Conservation (phyloP, 2,113 vertebrate species). For the Rhinopomastus cyanomelas region DNA sequence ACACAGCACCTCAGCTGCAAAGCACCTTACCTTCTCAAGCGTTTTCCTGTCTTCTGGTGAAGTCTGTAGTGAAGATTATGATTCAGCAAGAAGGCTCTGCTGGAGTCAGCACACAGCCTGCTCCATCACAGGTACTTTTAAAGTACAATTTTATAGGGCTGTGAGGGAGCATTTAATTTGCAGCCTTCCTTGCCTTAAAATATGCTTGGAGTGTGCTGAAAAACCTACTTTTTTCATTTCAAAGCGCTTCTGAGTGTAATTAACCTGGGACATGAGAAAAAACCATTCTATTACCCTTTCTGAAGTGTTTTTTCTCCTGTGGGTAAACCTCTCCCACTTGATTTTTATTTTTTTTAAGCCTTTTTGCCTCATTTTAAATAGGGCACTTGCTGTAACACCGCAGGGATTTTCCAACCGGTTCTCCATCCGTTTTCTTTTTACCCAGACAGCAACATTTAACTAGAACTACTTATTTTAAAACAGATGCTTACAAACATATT, state of each 20-base stretch:
- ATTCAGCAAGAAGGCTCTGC: not conserved
- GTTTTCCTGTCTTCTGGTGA: not conserved
- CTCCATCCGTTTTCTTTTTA: conserved; percentile 44
- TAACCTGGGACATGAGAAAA: conserved; percentile 70
- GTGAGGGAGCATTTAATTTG: conserved; percentile 30
- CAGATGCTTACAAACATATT: not conserved
- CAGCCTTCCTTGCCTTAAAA: conserved; percentile 42
- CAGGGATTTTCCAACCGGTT: conserved; percentile 21
- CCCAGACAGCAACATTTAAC: conserved; percentile 14
- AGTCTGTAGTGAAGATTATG: not conserved
- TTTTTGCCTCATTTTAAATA: conserved; percentile 60
- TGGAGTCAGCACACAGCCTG: not conserved
- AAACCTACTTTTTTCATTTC: conserved; percentile 69
- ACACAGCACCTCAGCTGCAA: not conserved
- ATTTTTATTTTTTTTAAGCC: conserved; percentile 23
- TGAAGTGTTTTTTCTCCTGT: conserved; percentile 66
- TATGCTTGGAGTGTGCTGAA: conserved; percentile 56
- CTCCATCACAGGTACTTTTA: not conserved
- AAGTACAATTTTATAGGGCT: conserved; percentile 33
- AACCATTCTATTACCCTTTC: conserved; percentile 69
- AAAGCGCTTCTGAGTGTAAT: conserved; percentile 75
- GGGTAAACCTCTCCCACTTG: conserved; percentile 62
- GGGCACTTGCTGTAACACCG: conserved; percentile 31
- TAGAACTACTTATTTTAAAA: not conserved
- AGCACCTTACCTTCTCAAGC: no score